phyloP scores from a whole-genome alignment of 1,140 invertebrate genomes.

The Trinorchestia longiramus region DNA sequence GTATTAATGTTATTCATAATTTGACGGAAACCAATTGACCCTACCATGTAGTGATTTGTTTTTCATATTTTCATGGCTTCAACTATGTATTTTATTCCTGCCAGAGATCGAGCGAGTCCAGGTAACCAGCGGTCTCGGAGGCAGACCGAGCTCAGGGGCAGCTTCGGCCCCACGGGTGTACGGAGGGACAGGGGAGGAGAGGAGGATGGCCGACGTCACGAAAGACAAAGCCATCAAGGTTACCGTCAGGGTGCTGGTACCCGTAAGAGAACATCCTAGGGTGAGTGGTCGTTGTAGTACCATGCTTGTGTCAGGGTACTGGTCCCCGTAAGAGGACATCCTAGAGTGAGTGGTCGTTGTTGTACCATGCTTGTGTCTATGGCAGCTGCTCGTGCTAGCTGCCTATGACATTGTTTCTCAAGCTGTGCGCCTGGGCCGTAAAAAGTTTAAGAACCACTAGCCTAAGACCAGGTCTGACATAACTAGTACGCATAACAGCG shows the following conservation, averaged over 20 bases:
- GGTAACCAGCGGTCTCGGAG: constrained; percentile 70
- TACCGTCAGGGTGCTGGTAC: constrained; percentile 86
- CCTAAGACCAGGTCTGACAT: no score
- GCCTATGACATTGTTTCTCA: no score
- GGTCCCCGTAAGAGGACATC: constrained; percentile 88
- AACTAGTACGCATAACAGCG: no score
- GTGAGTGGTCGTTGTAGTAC: constrained; percentile 71
- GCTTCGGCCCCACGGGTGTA: not conserved
- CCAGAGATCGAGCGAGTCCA: constrained; percentile 78
- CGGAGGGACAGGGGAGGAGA: constrained; percentile 71
- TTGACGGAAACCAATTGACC: no score
- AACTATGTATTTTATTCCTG: constrained; percentile 55
- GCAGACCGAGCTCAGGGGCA: not conserved
- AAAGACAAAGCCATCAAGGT: constrained; percentile 87
- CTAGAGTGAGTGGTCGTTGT: constrained; percentile 77
- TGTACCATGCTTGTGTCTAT: not conserved
- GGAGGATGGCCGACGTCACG: constrained; percentile 85
- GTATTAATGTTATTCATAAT: no score
- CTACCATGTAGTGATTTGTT: no score
- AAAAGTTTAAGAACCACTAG: no score
- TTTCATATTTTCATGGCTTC: no score
- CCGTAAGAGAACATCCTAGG: constrained; percentile 88
- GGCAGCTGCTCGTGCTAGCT: no score
- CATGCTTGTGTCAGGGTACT: constrained; percentile 78
- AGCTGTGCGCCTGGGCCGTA: no score